A percentile compares a stretch with the other conserved stretches of the same genome.
phyloP scores from a whole-genome alignment of 1,140 invertebrate genomes.

The Goniozus legneri region DNA sequence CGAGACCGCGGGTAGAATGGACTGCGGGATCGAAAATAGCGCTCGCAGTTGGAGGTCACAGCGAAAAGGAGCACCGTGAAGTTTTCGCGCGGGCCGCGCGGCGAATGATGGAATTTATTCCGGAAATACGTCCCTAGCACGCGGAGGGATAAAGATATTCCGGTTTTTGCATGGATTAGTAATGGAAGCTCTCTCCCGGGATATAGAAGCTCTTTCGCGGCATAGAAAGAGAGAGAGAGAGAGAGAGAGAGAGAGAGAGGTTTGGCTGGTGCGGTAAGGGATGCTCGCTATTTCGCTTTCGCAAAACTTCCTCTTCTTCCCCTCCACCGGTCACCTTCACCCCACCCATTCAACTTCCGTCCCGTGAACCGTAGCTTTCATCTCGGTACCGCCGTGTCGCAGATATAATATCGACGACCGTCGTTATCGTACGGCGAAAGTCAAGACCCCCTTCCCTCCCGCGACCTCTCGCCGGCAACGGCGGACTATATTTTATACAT shows the following conservation, averaged over 20 bases:
- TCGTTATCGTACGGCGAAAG: constrained; percentile 24
- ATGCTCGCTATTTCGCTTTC: constrained; percentile 30
- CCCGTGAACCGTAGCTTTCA: constrained; percentile 21
- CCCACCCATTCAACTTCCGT: constrained; percentile 25
- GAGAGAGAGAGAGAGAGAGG: too few relatives aligned
- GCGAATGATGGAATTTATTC: constrained; percentile 48
- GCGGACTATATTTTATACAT: background rate
- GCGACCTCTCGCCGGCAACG: too few relatives aligned
- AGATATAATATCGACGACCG: constrained; percentile 31
- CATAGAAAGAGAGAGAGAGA: too few relatives aligned
- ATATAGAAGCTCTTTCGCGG: constrained; percentile 47
- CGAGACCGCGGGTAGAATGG: too few relatives aligned
- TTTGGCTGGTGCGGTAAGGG: constrained; percentile 42
- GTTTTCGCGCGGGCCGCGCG: constrained; percentile 36
- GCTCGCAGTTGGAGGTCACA: background rate
- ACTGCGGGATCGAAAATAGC: background rate
- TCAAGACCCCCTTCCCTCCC: background rate
- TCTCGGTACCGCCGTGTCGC: constrained; percentile 16
- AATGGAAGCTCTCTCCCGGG: constrained; percentile 52
- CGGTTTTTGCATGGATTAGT: constrained; percentile 56
- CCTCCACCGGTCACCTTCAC: constrained; percentile 15
- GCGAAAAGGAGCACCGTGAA: constrained; percentile 13
- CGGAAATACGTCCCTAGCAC: constrained; percentile 52
- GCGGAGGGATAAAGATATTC: constrained; percentile 54
- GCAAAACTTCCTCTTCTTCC: constrained; percentile 25